Percentiles rank a stretch among this genome's conserved stretches.
These are phyloP conservation scores for Heliconius hermathena DNA, from an alignment of 1,140 invertebrate genomes.

Conservation along the genomic window DNA sequence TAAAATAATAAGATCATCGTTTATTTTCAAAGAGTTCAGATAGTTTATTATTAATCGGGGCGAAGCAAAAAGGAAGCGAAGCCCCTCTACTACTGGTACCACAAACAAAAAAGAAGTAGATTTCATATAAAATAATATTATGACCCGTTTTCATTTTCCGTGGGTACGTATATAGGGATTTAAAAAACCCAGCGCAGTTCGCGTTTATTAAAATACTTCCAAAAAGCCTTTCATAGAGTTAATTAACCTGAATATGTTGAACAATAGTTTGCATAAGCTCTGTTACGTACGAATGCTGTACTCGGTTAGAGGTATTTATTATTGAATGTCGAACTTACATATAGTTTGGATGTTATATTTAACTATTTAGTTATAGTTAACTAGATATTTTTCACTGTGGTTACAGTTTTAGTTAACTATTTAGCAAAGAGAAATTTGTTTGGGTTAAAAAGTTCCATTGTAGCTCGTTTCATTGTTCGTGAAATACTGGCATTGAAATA, in stretches of 20 bases:
- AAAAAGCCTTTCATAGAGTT: constrained; percentile 29
- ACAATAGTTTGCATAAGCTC: constrained; percentile 29
- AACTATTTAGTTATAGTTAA: constrained; percentile 5
- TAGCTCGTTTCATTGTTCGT: too few relatives aligned
- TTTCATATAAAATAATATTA: neutral
- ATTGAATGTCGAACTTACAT: constrained; percentile 8
- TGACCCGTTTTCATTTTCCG: neutral
- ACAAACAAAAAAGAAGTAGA: neutral
- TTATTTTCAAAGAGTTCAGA: too few relatives aligned
- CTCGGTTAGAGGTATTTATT: constrained; percentile 17
- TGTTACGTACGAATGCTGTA: constrained; percentile 16
- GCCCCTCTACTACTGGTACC: neutral
- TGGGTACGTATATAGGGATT: neutral
- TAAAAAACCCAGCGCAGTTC: constrained; percentile 7
- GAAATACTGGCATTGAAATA: too few relatives aligned
- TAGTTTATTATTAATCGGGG: too few relatives aligned
- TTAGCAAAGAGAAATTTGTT: too few relatives aligned
- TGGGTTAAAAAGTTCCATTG: too few relatives aligned
- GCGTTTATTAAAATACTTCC: constrained; percentile 32
- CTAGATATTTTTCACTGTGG: neutral
- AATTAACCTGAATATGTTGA: constrained; percentile 33
- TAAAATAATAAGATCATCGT: too few relatives aligned
- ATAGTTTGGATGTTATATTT: neutral
- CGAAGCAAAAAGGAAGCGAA: too few relatives aligned
- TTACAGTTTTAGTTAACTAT: too few relatives aligned